phyloP scores from a whole-genome alignment of 1,140 invertebrate species.

The Babylonia areolata region DNA sequence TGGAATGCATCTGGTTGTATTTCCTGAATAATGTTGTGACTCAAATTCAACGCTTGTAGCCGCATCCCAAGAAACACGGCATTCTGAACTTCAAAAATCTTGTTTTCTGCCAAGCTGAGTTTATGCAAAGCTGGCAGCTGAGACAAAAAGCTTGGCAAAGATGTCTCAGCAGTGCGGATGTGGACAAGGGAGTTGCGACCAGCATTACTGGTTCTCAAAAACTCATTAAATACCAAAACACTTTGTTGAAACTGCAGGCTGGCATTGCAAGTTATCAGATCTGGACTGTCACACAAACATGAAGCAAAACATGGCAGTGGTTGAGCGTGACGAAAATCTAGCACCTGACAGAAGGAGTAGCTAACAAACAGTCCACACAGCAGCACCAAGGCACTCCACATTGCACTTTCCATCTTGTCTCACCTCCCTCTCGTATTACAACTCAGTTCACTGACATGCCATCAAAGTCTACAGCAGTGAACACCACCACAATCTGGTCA shows the following conservation, averaged over 20 bases:
- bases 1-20: conserved; percentile 48
- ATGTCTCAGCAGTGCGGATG: neutral
- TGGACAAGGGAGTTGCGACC: neutral
- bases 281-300: neutral
- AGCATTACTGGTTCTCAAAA: neutral
- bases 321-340: neutral
- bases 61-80: conserved; percentile 27
- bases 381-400: neutral
- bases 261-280: neutral
- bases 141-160: neutral
- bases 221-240: conserved; percentile 7
- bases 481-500: no score
- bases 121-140: neutral
- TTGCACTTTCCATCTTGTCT: neutral
- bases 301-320: conserved; percentile 1
- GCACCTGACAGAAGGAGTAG: neutral
- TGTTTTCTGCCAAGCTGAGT: conserved; percentile 20
- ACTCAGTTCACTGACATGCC: no score
- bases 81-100: conserved; percentile 2
- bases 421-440: no score
- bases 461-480: no score
- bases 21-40: conserved; percentile 49
- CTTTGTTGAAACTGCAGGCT: neutral
- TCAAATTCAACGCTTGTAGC: conserved; percentile 52
- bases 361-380: neutral